phyloP scores from a whole-genome alignment of 2,113 vertebrate genomes.

The Albula goreensis region DNA sequence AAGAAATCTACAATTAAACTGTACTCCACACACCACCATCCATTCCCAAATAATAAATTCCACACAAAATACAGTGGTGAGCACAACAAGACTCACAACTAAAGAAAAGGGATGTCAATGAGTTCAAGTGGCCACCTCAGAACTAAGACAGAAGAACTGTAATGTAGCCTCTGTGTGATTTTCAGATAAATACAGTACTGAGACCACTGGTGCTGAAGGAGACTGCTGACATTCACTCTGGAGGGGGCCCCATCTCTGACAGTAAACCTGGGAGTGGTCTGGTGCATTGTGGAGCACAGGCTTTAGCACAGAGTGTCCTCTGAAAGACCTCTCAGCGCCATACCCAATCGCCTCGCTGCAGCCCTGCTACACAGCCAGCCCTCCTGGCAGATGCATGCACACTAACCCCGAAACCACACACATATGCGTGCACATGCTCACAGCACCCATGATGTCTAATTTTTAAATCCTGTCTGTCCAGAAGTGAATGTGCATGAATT shows the following conservation, averaged over 20 bases:
- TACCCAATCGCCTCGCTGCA: conserved; percentile 36
- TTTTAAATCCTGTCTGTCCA: conserved; percentile 52
- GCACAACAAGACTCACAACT: background rate
- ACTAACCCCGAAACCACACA: background rate
- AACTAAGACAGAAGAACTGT: background rate
- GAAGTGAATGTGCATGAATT: conserved; percentile 49
- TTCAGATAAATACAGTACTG: background rate
- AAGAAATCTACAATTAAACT: too few species aligned
- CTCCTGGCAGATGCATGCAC: background rate
- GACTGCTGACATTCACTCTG: too few species aligned
- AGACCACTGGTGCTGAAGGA: too few species aligned
- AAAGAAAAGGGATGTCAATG: background rate
- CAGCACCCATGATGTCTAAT: conserved; percentile 40
- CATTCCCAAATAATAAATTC: too few species aligned
- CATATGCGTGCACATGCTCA: background rate
- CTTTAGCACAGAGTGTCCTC: conserved; percentile 34
- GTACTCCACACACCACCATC: too few species aligned
- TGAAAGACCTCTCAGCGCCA: conserved; percentile 12
- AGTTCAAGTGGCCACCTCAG: background rate
- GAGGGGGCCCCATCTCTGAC: too few species aligned
- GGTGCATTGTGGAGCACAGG: conserved; percentile 15
- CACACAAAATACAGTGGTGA: too few species aligned
- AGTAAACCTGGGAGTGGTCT: background rate
- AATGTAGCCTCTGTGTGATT: background rate
- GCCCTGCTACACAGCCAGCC: conserved; percentile 8